Base-by-base conservation (phyloP, 2,888 invertebrate species). In the Adelognathus sp. region DNA sequence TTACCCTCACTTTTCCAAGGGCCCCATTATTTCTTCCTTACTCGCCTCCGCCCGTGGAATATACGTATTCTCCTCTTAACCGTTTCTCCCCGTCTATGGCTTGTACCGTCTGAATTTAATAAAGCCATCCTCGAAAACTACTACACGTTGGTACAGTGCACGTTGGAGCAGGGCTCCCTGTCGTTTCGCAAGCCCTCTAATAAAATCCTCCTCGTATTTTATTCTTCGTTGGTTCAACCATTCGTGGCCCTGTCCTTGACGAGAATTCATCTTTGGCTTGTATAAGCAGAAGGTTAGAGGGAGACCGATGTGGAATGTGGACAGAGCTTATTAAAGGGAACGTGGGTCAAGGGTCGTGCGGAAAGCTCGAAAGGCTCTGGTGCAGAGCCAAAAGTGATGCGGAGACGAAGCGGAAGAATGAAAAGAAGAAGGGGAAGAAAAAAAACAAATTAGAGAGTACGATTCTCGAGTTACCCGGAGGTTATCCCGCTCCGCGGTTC, bases 391-490 rank as follows among this genome's bases (percentile, higher is more conserved):
- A 50, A 44, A 33, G 27, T 16, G 18, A 5, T 29, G 27, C 41
- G 33, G 44, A 76, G 18, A 41, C 56, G 29, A 18, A 7, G 16
- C 21, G 24, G 41, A 6, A 60, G 16, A 36, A 66, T 27, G 52
- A 31, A 52, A 24, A 36, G 21, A 18, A 14, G 6, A 27, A 6
- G 46, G n/a, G n/a, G n/a, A n/a, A 41, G 27, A 52, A 66, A 50
- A 56, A 73, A 24, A 60, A 60, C 52, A 76, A 77, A 75, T 64
- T 70, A 64, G 63, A 74, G 63, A 36, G 69, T 39, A 64, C 36
- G 31, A 70, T 14, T 63, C 58, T 75, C 18, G 61, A 52, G n/a
- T 54, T 39, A 63, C 14, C 50, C 21, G 16, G 16, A 3, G 64
- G 18, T 44, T 66, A 33, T 27, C 58, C 54, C 41, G 52, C 50